These are phyloP conservation scores for Trochalopteron elliotii DNA, from an alignment of 2,113 vertebrate genomes.

Conservation along the genomic window DNA sequence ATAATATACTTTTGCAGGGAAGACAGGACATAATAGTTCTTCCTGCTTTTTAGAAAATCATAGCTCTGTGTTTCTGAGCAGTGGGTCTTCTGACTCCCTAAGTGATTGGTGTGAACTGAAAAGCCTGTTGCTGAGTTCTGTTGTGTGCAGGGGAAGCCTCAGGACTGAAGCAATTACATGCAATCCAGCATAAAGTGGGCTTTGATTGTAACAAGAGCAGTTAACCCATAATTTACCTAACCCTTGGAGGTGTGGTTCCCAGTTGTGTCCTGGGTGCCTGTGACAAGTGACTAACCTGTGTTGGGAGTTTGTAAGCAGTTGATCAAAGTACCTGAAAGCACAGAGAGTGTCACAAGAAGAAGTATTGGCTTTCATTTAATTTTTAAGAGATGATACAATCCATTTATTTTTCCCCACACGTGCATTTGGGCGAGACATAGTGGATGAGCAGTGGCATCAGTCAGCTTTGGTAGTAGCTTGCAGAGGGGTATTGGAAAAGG, in stretches of 20 bases:
- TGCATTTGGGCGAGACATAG: neutral
- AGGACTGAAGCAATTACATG: neutral
- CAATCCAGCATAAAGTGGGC: neutral
- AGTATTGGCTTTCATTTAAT: fast-evolving
- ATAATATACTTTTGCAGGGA: neutral
- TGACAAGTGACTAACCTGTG: neutral
- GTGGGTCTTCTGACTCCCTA: neutral
- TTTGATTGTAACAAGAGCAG: neutral
- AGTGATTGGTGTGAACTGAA: fast-evolving
- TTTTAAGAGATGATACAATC: neutral
- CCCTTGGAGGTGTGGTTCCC: neutral
- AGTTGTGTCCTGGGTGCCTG: neutral
- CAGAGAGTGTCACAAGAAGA: neutral
- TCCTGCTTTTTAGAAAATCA: neutral
- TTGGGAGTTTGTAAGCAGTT: neutral
- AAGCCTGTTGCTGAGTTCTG: neutral
- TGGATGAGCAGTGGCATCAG: neutral
- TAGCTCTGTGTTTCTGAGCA: neutral
- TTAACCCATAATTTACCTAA: neutral
- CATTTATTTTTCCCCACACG: neutral
- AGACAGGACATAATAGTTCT: neutral
- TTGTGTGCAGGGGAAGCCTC: neutral
- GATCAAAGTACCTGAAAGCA: neutral
- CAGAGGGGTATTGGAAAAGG: neutral
- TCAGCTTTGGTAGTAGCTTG: neutral